Evolutionary conservation across 2,888 invertebrate genomes (phyloP).

Genomic region (Labia minor): DNA sequence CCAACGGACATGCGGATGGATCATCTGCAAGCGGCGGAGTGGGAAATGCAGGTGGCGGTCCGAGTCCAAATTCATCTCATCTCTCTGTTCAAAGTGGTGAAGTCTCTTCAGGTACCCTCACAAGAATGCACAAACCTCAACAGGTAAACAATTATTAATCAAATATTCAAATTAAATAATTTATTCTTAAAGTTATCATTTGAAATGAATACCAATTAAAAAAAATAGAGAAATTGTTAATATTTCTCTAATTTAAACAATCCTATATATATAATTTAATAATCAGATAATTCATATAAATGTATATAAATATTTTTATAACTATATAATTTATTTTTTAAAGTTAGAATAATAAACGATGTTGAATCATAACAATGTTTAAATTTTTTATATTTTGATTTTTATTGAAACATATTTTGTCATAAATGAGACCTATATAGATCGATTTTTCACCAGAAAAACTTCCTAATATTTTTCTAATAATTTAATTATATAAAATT

Average conservation of each 20-base stretch:
- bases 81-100: conserved; percentile 42
- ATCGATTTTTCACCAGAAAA: no score
- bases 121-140: conserved; percentile 50
- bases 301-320: no score
- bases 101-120: conserved; percentile 46
- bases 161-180: neutral
- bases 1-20: conserved; percentile 55
- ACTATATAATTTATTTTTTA: no score
- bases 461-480: no score
- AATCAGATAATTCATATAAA: no score
- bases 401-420: no score
- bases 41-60: neutral
- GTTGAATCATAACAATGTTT: no score
- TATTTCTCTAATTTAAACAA: neutral
- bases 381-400: no score
- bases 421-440: no score
- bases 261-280: neutral
- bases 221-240: neutral
- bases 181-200: no score
- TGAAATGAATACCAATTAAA: neutral
- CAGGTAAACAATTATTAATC: conserved; percentile 36
- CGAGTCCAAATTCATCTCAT: conserved; percentile 43
- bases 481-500: no score
- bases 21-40: conserved; percentile 45
- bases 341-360: no score